Evolutionary conservation across 2,113 vertebrate genomes (phyloP), one percentile per base, ranked within the genome.

Genomic region (Picathartes gymnocephalus): DNA sequence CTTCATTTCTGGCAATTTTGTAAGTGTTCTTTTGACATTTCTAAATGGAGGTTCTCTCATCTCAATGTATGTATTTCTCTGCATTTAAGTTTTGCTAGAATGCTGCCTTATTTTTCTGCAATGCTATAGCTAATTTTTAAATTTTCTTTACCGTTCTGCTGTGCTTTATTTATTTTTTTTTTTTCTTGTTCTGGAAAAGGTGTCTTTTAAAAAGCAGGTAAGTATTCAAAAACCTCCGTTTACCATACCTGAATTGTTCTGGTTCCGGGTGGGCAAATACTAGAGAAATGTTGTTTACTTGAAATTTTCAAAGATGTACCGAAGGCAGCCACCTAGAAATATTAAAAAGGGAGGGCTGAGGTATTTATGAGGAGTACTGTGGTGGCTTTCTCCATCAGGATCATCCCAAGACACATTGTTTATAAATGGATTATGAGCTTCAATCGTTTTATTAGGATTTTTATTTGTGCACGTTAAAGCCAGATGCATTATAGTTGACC

Each of bases 381-480:
- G 76, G 65, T 90, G 61, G n/a, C 69, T 83, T 33, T 87, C 45
- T 86, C 57, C 48, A 50, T 68, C 44, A 93, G 60, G 56, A 93
- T 70, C 86, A 71, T 86, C 35, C n/a, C 71, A 81, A 90, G 82
- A 90, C 69, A 94, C 40, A 64, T 68, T 92, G 90, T 96, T 97
- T 95, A 81, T 92, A 92, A 94, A 84, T 74, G 92, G 79, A 83
- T 96, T 95, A 94, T 81, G 90, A 92, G 85, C 82, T 94, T 90
- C 85, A 68, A 61, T 86, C 4, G 0, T 88, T 96, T 94, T 94
- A 95, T 96, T 94, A 86, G 93, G 79, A 30, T 88, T 93, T 97
- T 96, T 94, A 68, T 94, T 95, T 92, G 86, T 86, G 72, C 80
- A 65, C 5, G 7, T 90, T 92, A 81, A 73, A 39, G 45, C 58